Evolutionary conservation across 2,888 invertebrate species (phyloP), one percentile per base, ranked within the genome.

Genomic region (Cabera pusaria): DNA sequence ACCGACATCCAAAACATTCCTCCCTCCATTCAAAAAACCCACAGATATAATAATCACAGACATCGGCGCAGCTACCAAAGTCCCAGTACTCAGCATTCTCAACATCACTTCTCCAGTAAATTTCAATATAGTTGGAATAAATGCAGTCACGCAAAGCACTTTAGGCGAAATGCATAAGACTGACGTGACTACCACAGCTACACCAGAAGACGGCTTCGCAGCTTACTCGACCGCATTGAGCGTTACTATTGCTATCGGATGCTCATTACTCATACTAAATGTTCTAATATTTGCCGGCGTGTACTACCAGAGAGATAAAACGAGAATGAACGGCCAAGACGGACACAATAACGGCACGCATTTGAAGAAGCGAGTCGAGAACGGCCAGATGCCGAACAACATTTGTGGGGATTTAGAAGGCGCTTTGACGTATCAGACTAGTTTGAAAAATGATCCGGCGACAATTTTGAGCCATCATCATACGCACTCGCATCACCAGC

Each of bases 251-350:
- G 98, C 97, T 26, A 97, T 98, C 50, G 98, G 98, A 19, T 97
- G 97, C 69, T 97, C 97, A 2, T 83, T 98, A 41, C 90, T 98
- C 9, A 96, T 98, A 61, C 88, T 98, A 2, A 98, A 98, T 72
- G 96, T 98, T 24, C 87, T 98, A 12, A 97, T 98, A 66, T 98
- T 98, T 70, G 97, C 97, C 33, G 97, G 97, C 2, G 96, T 98
- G 0, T 98, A 97, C 74, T 98, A 98, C 70, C 97, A 98, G 69
- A 90, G 96, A 33, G 96, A 96, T 68, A 96, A 96, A 74, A 94
- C 94, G 46, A 90, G 94, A 52, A 92, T 94, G 88, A 87, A 93
- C 45, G 90, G 90, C 5, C 90, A 90, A 59, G 90, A 89, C 4
- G 86, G 84, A 9, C 90, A 89, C 39, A 72, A 87, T 4, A 92